These are phyloP conservation scores for Choloepus didactylus DNA, from an alignment of 2,797 vertebrate genomes.

Conservation along the genomic window DNA sequence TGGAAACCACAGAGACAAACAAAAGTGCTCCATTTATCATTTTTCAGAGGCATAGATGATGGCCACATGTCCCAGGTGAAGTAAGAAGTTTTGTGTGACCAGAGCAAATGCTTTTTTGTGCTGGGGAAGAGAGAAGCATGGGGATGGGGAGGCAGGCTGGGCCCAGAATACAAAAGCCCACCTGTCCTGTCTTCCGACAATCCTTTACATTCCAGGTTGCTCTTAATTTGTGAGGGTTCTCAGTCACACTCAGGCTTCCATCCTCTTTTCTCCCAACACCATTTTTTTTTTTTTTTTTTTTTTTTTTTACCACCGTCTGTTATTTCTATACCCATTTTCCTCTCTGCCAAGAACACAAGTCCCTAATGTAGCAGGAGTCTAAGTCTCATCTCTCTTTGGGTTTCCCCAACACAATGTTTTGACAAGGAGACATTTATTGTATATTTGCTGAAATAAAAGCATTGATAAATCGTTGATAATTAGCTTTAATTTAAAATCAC, in stretches of 20 bases:
- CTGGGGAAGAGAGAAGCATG: background rate
- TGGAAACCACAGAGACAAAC: background rate
- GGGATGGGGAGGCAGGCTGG: background rate
- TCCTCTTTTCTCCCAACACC: accelerated
- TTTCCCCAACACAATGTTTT: background rate
- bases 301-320: background rate
- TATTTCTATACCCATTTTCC: background rate
- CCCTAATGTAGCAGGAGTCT: background rate
- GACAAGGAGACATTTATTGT: background rate
- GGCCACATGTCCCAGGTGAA: background rate
- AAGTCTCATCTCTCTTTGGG: background rate
- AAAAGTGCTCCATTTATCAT: background rate
- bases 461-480: conserved; percentile 67
- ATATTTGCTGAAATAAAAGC: conserved; percentile 43
- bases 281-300: background rate
- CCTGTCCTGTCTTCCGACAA: accelerated
- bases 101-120: background rate
- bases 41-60: background rate
- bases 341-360: background rate
- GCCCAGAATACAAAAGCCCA: background rate
- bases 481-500: conserved; percentile 75
- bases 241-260: background rate
- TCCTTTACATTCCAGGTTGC: background rate
- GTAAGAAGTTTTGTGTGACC: background rate
- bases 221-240: background rate